Evolutionary conservation across 2,797 vertebrate species (phyloP).

Genomic region (Acanthiza pusilla): DNA sequence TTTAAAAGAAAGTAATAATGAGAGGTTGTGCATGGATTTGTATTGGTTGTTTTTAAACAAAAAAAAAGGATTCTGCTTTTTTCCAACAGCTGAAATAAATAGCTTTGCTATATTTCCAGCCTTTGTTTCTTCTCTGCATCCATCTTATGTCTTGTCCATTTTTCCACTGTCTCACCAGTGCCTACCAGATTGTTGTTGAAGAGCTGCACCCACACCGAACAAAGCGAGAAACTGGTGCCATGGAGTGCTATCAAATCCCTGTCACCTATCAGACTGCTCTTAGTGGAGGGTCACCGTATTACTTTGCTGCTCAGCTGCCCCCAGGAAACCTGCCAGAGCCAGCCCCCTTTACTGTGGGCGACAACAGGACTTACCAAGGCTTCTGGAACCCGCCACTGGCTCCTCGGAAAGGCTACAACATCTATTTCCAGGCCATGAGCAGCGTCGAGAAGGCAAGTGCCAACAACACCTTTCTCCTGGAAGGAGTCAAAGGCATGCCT

Average conservation of each 20-base stretch:
- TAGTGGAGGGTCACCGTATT: conserved; percentile 86
- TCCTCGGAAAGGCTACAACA: conserved; percentile 97
- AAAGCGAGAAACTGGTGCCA: conserved; percentile 83
- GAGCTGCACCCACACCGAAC: conserved; percentile 88
- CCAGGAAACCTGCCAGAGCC: conserved; percentile 91
- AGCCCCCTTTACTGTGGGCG: conserved; percentile 93
- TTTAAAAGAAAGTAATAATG: background rate
- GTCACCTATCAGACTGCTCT: conserved; percentile 88
- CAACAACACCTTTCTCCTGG: background rate
- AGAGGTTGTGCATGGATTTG: background rate
- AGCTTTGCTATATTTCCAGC: background rate
- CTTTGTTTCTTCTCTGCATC: background rate
- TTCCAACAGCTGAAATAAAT: background rate
- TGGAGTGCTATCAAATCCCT: conserved; percentile 91
- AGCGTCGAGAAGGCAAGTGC: conserved; percentile 91
- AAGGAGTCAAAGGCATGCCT: background rate
- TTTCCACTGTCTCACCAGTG: conserved; percentile 71
- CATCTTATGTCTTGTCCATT: background rate
- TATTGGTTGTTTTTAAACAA: background rate
- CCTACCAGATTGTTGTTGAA: conserved; percentile 96
- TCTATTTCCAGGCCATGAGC: conserved; percentile 98
- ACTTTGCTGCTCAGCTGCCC: conserved; percentile 93
- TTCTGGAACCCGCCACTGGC: conserved; percentile 96
- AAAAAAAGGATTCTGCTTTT: background rate
- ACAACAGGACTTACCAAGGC: conserved; percentile 96